These are phyloP conservation scores for Nomia melanderi DNA, from an alignment of 1,140 invertebrate species.

Conservation along the genomic window DNA sequence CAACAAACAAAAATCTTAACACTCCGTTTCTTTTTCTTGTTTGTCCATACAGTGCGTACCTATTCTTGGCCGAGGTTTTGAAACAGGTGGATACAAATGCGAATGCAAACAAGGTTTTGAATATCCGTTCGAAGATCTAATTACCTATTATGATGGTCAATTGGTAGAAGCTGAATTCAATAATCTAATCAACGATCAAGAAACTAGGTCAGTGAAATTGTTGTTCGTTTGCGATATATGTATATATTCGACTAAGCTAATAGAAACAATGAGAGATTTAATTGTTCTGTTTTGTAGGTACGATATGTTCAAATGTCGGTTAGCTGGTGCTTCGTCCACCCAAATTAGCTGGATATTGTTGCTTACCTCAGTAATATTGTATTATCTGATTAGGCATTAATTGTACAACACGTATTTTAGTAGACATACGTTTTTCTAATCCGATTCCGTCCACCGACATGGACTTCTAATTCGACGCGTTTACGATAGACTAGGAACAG, in stretches of 20 bases:
- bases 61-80: constrained; percentile 93
- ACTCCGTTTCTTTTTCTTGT: background rate
- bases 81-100: constrained; percentile 98
- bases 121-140: constrained; percentile 97
- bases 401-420: constrained; percentile 19
- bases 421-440: background rate
- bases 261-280: background rate
- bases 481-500: background rate
- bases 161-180: constrained; percentile 96
- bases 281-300: constrained; percentile 80
- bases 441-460: background rate
- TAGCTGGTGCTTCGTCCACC: constrained; percentile 88
- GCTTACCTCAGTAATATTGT: constrained; percentile 69
- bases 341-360: constrained; percentile 80
- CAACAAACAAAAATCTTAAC: background rate
- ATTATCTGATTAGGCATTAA: constrained; percentile 62
- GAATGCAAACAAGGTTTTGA: constrained; percentile 98
- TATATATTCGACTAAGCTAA: background rate
- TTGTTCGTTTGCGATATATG: background rate
- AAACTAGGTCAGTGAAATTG: constrained; percentile 59
- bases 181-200: constrained; percentile 89
- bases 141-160: constrained; percentile 98
- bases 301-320: constrained; percentile 94
- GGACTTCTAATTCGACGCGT: background rate
- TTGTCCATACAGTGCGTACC: constrained; percentile 91